Evolutionary conservation across 2,113 vertebrate species (phyloP).

Genomic region (Paramisgurnus dabryanus): DNA sequence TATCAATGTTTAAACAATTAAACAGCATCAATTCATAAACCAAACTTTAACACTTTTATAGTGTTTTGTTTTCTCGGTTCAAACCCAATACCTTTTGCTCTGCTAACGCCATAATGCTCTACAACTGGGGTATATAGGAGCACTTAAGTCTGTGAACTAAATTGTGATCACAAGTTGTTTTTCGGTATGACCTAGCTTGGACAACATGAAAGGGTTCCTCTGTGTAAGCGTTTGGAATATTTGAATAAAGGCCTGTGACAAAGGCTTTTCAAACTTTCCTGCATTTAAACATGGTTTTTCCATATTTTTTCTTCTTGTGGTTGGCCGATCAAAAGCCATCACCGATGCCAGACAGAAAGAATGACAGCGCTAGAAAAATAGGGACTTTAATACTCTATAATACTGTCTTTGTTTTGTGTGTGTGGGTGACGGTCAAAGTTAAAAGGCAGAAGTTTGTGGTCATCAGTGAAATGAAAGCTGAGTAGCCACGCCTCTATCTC

Average conservation of each 20-base stretch:
- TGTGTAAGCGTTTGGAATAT: slow-evolving; percentile 55
- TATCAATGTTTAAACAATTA: too few relatives aligned
- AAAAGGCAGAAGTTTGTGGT: slow-evolving; percentile 62
- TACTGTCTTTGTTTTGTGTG: slow-evolving; percentile 40
- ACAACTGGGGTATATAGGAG: too few relatives aligned
- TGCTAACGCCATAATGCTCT: too few relatives aligned
- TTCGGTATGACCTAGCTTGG: not conserved
- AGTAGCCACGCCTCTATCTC: slow-evolving; percentile 62
- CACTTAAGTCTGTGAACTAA: not conserved
- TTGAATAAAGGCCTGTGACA: slow-evolving; percentile 40
- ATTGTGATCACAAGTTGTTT: not conserved
- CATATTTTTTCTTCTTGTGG: not conserved
- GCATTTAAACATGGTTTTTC: not conserved
- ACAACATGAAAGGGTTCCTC: slow-evolving; percentile 54
- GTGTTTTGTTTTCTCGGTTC: too few relatives aligned
- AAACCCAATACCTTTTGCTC: too few relatives aligned
- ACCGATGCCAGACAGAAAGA: slow-evolving; percentile 41
- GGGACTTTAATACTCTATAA: not conserved
- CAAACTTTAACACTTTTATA: too few relatives aligned
- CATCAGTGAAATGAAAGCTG: slow-evolving; percentile 61
- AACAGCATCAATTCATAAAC: too few relatives aligned
- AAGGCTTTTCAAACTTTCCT: not conserved
- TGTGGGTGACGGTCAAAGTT: slow-evolving; percentile 42
- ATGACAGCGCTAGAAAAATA: not conserved
- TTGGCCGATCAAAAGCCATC: not conserved